Evolutionary conservation across 2,113 vertebrate genomes (phyloP), one percentile per base, ranked within the genome.

Genomic region (Laticauda colubrina): DNA sequence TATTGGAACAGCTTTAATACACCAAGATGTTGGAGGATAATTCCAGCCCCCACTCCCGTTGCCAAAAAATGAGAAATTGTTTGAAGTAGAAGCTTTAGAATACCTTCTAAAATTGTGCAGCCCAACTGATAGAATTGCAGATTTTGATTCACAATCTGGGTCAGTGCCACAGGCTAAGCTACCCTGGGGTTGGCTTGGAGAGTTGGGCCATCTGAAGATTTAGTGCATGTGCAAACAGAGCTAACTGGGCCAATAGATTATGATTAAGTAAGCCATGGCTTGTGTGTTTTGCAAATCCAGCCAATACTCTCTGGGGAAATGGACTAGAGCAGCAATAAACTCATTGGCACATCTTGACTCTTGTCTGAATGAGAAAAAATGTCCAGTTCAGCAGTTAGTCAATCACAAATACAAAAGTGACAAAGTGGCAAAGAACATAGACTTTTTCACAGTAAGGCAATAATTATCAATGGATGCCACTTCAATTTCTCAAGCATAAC

Each of bases 321-420:
- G 92, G 92, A 93, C 95, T 96, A 92, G 43, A 0, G 6, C 18
- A 93, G 26, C 4, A 9, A 89, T n/a, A 3, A 93, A 88, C 88
- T 95, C 94, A 94, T 23, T 20, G 55, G 57, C 92, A 87, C 92
- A 94, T 90, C 48, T 10, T 86, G 34, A 1, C 0, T 0, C 86
- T 4, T 10, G 91, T 93, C 93, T 92, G 87, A 94, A 94, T 43
- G 85, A 24, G 15, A 59, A 3, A 11, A 26, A 3, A 10, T 10
- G 3, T 61, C 1, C 24, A 61, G 24, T 51, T 94, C 91, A 91
- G 5, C 43, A 93, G 88, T 51, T 43, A 86, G 24, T 94, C 10
- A 91, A 64, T 96, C 87, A 39, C 24, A 94, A 51, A 43, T 85
- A 93, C 87, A 69, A 69, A 69, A 15, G 29, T 69, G 1, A 53